Conservation (phyloP, 2,113 vertebrate species). For the Garra rufa region DNA sequence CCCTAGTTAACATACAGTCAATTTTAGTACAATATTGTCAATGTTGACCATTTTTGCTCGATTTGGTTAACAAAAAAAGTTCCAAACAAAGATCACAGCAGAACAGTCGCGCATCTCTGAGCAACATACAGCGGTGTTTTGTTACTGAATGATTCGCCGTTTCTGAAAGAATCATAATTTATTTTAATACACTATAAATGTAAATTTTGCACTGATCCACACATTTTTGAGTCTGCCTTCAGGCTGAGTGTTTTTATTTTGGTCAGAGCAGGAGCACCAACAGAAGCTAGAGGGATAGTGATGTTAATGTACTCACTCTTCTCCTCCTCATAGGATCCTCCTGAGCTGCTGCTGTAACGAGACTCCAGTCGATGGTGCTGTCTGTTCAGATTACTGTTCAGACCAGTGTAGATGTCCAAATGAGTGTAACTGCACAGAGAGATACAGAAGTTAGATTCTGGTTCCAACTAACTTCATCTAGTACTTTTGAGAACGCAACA, state of each 20-base stretch:
- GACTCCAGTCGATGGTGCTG: slow-evolving; percentile 98
- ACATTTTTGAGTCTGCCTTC: too few species aligned
- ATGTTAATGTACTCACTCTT: slow-evolving; percentile 82
- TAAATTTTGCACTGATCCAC: not conserved
- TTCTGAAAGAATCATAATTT: too few species aligned
- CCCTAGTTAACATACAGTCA: too few species aligned
- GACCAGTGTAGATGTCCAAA: slow-evolving; percentile 91
- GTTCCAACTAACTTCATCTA: not conserved
- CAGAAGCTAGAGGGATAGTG: not conserved
- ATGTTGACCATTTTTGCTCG: too few species aligned
- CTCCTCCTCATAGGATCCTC: slow-evolving; percentile 98
- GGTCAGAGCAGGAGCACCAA: not conserved
- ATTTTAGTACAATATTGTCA: too few species aligned
- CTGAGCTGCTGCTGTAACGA: slow-evolving; percentile 98
- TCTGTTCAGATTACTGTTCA: slow-evolving; percentile 92
- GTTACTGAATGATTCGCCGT: too few species aligned
- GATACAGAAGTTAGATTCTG: not conserved
- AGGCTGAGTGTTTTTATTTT: not conserved
- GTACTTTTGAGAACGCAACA: not conserved
- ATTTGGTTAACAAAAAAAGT: too few species aligned
- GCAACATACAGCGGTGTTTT: too few species aligned
- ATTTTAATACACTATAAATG: too few species aligned
- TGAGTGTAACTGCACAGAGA: slow-evolving; percentile 82
- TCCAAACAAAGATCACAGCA: too few species aligned
- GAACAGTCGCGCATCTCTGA: too few species aligned